A percentile compares a stretch with the other conserved stretches of the same genome.
phyloP scores from a whole-genome alignment of 2,888 invertebrate species.

The Drosophila buzzatii region DNA sequence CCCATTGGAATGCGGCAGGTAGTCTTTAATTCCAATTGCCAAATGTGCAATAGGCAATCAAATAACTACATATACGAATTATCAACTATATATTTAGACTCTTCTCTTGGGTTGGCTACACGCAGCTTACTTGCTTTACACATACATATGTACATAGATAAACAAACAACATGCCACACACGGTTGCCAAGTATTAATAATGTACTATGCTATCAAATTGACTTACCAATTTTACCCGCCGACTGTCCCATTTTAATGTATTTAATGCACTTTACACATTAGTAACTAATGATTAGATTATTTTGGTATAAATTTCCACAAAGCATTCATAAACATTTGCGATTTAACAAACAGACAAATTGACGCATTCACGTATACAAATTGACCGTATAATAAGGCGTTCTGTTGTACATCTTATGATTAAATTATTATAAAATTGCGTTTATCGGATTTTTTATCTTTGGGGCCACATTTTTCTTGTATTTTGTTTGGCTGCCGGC shows the following conservation, averaged over 20 bases:
- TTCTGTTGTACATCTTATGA: conserved; percentile 27
- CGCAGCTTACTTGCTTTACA: background rate
- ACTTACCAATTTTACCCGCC: conserved; percentile 83
- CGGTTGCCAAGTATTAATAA: conserved; percentile 11
- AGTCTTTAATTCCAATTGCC: conserved; percentile 32
- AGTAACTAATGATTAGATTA: conserved; percentile 36
- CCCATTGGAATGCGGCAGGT: conserved; percentile 63
- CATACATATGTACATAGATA: too few relatives aligned
- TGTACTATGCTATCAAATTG: conserved; percentile 15
- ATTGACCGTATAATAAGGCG: conserved; percentile 29
- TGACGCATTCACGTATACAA: conserved; percentile 22
- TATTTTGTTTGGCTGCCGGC: conserved; percentile 52
- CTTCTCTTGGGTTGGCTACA: background rate
- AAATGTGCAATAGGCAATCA: conserved; percentile 22
- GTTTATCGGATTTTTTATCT: conserved; percentile 26
- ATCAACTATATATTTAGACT: background rate
- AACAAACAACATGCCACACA: background rate
- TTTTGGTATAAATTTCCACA: conserved; percentile 34
- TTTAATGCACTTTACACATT: conserved; percentile 29
- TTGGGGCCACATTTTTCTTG: conserved; percentile 44
- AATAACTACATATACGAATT: conserved; percentile 4
- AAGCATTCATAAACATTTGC: conserved; percentile 34
- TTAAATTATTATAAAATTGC: conserved; percentile 35
- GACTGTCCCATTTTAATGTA: conserved; percentile 77
- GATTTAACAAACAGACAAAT: conserved; percentile 15